Base-by-base conservation (phyloP, 1,140 invertebrate species). In the Brachionus rotundiformis region DNA sequence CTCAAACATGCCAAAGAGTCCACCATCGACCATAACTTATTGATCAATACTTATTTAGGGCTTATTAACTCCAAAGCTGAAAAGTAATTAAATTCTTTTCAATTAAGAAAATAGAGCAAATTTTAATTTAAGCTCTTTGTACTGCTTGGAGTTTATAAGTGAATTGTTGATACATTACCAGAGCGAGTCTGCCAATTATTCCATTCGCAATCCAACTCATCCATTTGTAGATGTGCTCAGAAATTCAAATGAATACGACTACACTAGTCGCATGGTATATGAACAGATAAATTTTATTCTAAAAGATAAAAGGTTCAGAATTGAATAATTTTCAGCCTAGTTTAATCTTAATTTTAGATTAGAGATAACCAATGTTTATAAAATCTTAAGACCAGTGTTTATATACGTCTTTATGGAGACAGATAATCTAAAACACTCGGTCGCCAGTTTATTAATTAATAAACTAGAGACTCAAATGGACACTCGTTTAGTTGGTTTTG, bases 371-470 rank as follows among this genome's bases (percentile, higher is more conserved):
- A 1, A 61, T 25, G 25, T 23, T 11, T 39, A 47, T 31, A 33
- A 36, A 39, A 16, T 79, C 13, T 63, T 79, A 19, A 79, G 31
- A 29, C 76, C 76, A 59, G 76, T 79, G 19, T 59, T 79, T 59
- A 63, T 59, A 8, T 29, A 79, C 13, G 13, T 63, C 0, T 79
- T 79, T 39, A 25, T 79, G n/a, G 76, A 79, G 16, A 19, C 25
- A n/a, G 13, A 13, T 10, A 16, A 54, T 25, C 27, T 79, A 5
- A 79, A 79, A 41, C 76, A 79, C 31, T 19, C 19, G 2, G 11
- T 79, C 2, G 44, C 31, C 6, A 73, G n/a, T 44, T 44, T 73
- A 25, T 29, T 73, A 29, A 23, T 73, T 3, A 44, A 73, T 1
- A 73, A 44, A 27, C 16, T 73, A 3, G 23, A 27, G 4, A 44